These are phyloP conservation scores for Pseudomyrmex gracilis DNA, from an alignment of 1,140 invertebrate genomes.

Conservation along the genomic window DNA sequence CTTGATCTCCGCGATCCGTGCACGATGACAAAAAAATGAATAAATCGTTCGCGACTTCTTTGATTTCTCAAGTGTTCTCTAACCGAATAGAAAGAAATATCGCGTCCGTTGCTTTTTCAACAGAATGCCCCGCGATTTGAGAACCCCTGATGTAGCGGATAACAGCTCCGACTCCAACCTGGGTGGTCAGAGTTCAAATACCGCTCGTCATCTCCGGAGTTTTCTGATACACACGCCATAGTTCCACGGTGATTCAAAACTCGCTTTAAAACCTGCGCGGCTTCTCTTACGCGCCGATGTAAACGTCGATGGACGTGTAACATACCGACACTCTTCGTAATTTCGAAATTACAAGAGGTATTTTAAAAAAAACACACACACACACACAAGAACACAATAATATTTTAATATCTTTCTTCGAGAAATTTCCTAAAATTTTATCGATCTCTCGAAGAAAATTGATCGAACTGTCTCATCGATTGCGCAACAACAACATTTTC, in stretches of 20 bases:
- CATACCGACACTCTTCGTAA: neutral
- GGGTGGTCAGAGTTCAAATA: constrained; percentile 62
- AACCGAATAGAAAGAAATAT: neutral
- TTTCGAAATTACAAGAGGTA: neutral
- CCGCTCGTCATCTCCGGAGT: constrained; percentile 53
- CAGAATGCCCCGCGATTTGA: constrained; percentile 23
- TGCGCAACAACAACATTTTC: neutral
- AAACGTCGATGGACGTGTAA: constrained; percentile 2
- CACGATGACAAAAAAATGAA: too few species aligned
- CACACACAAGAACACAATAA: too few species aligned
- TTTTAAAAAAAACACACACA: too few species aligned
- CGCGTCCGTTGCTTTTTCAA: too few species aligned
- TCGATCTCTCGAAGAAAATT: neutral
- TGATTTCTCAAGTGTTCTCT: neutral
- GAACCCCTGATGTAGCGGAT: constrained; percentile 53
- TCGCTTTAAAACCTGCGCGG: constrained; percentile 8
- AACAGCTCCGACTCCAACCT: constrained; percentile 52
- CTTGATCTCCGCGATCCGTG: neutral
- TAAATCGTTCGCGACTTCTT: neutral
- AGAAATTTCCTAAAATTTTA: too few species aligned
- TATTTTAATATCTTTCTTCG: too few species aligned
- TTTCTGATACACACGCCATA: constrained; percentile 57
- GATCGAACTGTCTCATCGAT: too few species aligned
- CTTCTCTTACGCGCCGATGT: neutral
- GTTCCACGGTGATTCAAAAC: constrained; percentile 31